Evolutionary conservation across 2,797 vertebrate species (phyloP).

Genomic region (Erpetoichthys calabaricus): DNA sequence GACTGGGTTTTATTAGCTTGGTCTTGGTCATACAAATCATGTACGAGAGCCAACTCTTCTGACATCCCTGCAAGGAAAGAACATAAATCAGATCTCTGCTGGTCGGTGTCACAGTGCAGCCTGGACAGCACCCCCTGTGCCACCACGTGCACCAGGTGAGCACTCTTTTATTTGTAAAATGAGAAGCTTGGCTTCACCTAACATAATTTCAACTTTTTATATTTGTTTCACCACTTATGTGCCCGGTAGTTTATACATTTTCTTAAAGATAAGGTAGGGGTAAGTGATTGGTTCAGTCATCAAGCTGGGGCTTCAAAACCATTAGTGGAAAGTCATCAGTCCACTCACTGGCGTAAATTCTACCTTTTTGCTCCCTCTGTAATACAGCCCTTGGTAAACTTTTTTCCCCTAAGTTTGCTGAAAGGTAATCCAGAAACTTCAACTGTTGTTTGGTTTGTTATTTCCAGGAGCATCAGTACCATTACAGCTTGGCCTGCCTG

Average conservation of each 20-base stretch:
- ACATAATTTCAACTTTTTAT: not conserved
- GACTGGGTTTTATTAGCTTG: conserved; percentile 36
- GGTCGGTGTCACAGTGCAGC: conserved; percentile 64
- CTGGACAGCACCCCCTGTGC: conserved; percentile 55
- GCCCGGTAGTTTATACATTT: too few relatives aligned
- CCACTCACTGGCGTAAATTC: too few relatives aligned
- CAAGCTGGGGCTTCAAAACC: too few relatives aligned
- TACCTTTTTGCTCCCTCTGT: too few relatives aligned
- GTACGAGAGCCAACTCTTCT: conserved; percentile 57
- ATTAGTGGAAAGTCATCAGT: too few relatives aligned
- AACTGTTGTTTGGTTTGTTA: too few relatives aligned
- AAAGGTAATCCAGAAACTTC: too few relatives aligned
- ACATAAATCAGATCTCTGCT: conserved; percentile 54
- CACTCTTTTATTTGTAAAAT: not conserved
- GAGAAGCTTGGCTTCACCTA: not conserved
- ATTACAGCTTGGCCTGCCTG: conserved; percentile 60
- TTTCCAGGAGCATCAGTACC: conserved; percentile 56
- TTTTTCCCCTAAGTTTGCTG: too few relatives aligned
- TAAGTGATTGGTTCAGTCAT: too few relatives aligned
- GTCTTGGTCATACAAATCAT: conserved; percentile 62
- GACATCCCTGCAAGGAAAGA: conserved; percentile 55
- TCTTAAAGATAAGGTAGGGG: too few relatives aligned
- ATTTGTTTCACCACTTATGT: too few relatives aligned
- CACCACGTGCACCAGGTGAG: conserved; percentile 57
- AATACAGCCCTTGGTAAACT: too few relatives aligned